Evolutionary conservation across 2,888 invertebrate species (phyloP).

Genomic region (Chorisops tibialis): DNA sequence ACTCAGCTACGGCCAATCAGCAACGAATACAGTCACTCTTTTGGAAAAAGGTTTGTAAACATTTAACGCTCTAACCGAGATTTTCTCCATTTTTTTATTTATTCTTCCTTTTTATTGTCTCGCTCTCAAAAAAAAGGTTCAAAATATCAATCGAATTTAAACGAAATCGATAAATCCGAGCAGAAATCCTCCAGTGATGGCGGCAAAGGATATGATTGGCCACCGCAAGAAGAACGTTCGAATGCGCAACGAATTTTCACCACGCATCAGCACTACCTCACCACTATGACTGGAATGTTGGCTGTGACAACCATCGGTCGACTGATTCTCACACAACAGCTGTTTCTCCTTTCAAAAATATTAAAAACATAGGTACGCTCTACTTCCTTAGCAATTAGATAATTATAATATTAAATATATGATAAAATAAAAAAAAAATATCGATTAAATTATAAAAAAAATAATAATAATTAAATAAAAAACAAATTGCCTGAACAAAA

Average conservation of each 20-base stretch:
- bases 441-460: constrained; percentile 11
- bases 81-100: constrained; percentile 31
- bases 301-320: too few relatives aligned
- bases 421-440: neutral
- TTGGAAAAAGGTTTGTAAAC: constrained; percentile 56
- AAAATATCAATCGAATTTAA: constrained; percentile 71
- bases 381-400: neutral
- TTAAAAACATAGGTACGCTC: too few relatives aligned
- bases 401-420: constrained; percentile 5
- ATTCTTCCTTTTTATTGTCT: too few relatives aligned
- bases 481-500: constrained; percentile 18
- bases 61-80: neutral
- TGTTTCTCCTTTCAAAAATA: too few relatives aligned
- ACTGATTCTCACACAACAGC: too few relatives aligned
- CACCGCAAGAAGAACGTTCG: constrained; percentile 49
- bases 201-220: constrained; percentile 58
- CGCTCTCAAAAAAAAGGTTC: constrained; percentile 65
- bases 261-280: neutral
- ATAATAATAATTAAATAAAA: constrained; percentile 1
- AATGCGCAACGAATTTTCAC: constrained; percentile 40
- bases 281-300: too few relatives aligned
- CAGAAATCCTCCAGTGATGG: constrained; percentile 65
- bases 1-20: constrained; percentile 62
- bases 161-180: constrained; percentile 77
- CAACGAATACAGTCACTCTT: constrained; percentile 61